Evolutionary conservation across 2,797 vertebrate genomes (phyloP), one percentile per base, ranked within the genome.

Genomic region (Cynodonichthys magdalenae): DNA sequence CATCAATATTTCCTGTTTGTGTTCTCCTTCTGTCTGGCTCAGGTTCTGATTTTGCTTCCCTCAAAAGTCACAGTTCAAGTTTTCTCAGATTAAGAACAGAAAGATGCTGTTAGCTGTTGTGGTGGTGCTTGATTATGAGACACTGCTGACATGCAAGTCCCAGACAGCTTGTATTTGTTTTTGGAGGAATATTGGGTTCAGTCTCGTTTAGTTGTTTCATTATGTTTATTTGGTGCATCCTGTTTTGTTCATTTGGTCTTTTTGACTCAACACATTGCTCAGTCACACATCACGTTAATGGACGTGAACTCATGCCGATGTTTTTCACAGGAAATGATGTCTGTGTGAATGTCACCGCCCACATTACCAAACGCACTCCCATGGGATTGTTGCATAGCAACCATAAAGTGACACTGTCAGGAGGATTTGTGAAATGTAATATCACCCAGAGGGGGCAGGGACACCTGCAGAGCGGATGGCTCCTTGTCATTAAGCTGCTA

Each of bases 381-480:
- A 77, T 73, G 83, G 77, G 80, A 67, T 69, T 7, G 90, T 93
- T 89, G 89, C 92, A 77, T 90, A 84, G 92, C 89, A 93, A 92
- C 92, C 80, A 50, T 77, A 69, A 87, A 84, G 80, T 92, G 90
- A 90, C 79, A 86, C 88, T 86, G 83, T 92, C 72, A 63, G 74
- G 69, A 81, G 77, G 89, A 88, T 93, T 85, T 87, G 77, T 87
- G 84, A 87, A 87, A 89, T 87, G 68, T 85, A 89, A 91, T 86
- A 83, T 90, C 75, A 89, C 89, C 79, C 66, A 46, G 74, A 66
- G 71, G 66, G 76, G 77, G 72, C 56, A 66, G 71, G 79, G 66
- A 68, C 51, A 34, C 5, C 65, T 54, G 24, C 19, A 55, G 67
- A 68, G 62, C 42, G 61, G 61, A 75, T 17, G n/a, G 47, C 44